Evolutionary conservation across 2,888 invertebrate species (phyloP).

Genomic region (Sympetrum striolatum): DNA sequence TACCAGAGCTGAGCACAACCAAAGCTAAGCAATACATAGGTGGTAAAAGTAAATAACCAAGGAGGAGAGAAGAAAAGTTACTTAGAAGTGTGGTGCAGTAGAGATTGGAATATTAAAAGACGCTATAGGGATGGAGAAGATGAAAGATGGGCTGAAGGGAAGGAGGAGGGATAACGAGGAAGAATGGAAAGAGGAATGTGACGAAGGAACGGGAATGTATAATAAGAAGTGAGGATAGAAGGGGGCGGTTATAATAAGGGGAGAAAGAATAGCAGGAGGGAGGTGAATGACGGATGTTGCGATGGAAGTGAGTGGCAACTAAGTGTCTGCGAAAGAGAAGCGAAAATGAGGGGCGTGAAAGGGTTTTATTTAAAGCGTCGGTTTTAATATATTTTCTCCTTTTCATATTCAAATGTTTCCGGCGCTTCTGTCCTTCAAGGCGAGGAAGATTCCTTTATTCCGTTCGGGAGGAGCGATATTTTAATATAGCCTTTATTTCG

Average conservation of each 20-base stretch:
- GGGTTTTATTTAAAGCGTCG: slow-evolving; percentile 13
- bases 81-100: too few species aligned
- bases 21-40: too few species aligned
- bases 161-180: neutral
- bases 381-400: neutral
- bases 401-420: slow-evolving; percentile 40
- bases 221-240: neutral
- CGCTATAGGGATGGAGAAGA: too few species aligned
- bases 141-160: too few species aligned
- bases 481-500: slow-evolving; percentile 22
- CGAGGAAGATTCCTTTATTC: neutral
- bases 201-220: too few species aligned
- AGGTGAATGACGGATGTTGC: slow-evolving; percentile 27
- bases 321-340: slow-evolving; percentile 7
- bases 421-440: slow-evolving; percentile 6
- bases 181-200: too few species aligned
- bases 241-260: neutral
- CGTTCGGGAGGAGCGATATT: slow-evolving; percentile 3
- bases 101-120: too few species aligned
- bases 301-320: slow-evolving; percentile 36
- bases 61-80: too few species aligned
- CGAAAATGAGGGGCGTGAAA: slow-evolving; percentile 33
- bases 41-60: too few species aligned
- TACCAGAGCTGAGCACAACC: too few species aligned
- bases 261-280: neutral